A percentile compares a stretch with the other conserved stretches of the same genome.
phyloP scores from a whole-genome alignment of 1,140 invertebrate species.

The Hypothenemus hampei region DNA sequence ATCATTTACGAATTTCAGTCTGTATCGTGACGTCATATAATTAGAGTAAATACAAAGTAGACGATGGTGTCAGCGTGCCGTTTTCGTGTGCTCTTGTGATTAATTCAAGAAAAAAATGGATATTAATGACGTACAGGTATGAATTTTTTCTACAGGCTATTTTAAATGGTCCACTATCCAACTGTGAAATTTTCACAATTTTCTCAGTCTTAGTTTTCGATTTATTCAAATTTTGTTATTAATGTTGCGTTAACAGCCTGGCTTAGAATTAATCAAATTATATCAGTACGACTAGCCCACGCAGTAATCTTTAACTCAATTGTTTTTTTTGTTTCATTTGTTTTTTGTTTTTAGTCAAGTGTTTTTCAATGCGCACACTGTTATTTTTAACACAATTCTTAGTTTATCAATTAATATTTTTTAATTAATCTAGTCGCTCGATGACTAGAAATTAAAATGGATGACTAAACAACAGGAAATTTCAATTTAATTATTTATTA shows the following conservation, averaged over 20 bases:
- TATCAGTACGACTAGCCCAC: slow-evolving; percentile 22
- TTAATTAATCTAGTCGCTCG: neutral
- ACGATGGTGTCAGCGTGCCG: slow-evolving; percentile 62
- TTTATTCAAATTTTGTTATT: slow-evolving; percentile 31
- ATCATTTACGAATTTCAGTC: slow-evolving; percentile 43
- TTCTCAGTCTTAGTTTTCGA: slow-evolving; percentile 11
- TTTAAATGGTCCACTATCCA: slow-evolving; percentile 18
- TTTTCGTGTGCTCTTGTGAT: slow-evolving; percentile 46
- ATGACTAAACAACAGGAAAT: slow-evolving; percentile 8
- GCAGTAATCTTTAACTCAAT: slow-evolving; percentile 25
- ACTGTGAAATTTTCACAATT: slow-evolving; percentile 21
- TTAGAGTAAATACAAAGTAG: slow-evolving; percentile 74
- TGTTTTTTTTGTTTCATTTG: slow-evolving; percentile 13
- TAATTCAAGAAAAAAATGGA: slow-evolving; percentile 49
- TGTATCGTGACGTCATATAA: slow-evolving; percentile 69
- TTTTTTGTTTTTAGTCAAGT: neutral
- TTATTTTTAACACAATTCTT: neutral
- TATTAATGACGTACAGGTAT: slow-evolving; percentile 48
- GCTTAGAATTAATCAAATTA: slow-evolving; percentile 30
- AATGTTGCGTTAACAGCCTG: slow-evolving; percentile 24
- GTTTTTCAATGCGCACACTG: neutral
- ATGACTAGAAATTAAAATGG: slow-evolving; percentile 1
- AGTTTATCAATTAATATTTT: slow-evolving; percentile 2
- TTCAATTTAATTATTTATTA: slow-evolving; percentile 2
- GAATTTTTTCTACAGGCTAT: slow-evolving; percentile 27